Percentiles rank a stretch among this genome's conserved stretches.
Evolutionary conservation across 2,888 invertebrate genomes (phyloP).

Genomic region (Chrysina gloriosa): DNA sequence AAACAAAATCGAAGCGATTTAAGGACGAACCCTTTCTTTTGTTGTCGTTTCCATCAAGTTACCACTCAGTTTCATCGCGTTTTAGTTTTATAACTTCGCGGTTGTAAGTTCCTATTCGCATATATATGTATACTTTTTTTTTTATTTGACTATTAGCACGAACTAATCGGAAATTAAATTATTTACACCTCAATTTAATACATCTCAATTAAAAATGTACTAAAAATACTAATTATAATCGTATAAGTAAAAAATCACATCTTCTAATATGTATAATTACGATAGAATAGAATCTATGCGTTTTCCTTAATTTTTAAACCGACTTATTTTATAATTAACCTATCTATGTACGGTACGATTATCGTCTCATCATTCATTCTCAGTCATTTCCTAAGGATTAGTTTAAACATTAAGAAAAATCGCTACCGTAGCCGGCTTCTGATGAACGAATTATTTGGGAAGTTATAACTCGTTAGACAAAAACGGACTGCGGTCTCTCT

Average conservation of each 20-base stretch:
- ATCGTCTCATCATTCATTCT: background rate
- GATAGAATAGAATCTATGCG: slow-evolving; percentile 4
- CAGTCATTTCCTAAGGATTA: background rate
- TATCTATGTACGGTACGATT: background rate
- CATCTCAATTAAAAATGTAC: slow-evolving; percentile 16
- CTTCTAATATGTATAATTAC: slow-evolving; percentile 28
- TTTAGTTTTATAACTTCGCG: background rate
- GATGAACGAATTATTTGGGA: slow-evolving; percentile 59
- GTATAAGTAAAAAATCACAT: slow-evolving; percentile 31
- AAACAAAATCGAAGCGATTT: slow-evolving; percentile 14
- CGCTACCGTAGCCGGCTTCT: slow-evolving; percentile 33
- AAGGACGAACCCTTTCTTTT: slow-evolving; percentile 32
- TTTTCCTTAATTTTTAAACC: slow-evolving; percentile 18
- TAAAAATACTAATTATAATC: background rate
- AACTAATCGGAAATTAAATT: slow-evolving; percentile 9
- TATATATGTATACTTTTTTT: too few relatives aligned
- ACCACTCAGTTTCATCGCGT: slow-evolving; percentile 14
- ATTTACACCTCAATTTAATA: slow-evolving; percentile 31
- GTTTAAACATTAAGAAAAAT: slow-evolving; percentile 9
- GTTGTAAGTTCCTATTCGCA: background rate
- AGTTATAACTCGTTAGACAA: slow-evolving; percentile 57
- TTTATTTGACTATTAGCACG: slow-evolving; percentile 16
- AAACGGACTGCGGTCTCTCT: slow-evolving; percentile 33
- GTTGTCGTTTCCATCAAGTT: slow-evolving; percentile 20
- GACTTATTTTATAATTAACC: background rate